Conservation (phyloP, 2,797 vertebrate species). For the Erethizon dorsatum region DNA sequence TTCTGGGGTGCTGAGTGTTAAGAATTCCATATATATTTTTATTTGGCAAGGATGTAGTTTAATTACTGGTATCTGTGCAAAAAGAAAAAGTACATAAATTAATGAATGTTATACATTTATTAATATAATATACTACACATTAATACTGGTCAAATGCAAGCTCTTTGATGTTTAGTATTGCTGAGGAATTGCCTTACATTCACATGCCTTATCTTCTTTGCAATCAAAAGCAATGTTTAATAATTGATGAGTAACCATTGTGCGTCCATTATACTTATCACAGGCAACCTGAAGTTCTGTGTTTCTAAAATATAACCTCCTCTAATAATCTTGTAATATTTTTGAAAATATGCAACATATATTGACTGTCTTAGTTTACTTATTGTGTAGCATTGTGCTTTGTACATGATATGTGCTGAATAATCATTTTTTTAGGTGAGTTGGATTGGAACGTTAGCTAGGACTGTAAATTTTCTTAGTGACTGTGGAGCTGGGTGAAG, state of each 20-base stretch:
- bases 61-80: not conserved
- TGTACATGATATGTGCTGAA: not conserved
- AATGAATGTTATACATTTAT: not conserved
- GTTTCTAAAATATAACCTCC: not conserved
- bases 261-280: not conserved
- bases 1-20: not conserved
- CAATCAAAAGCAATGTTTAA: constrained; percentile 52
- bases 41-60: not conserved
- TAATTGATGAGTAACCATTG: constrained; percentile 12
- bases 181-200: constrained; percentile 29
- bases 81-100: not conserved
- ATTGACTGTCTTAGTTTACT: not conserved
- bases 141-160: not conserved
- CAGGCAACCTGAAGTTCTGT: not conserved
- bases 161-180: not conserved
- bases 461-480: constrained; percentile 3
- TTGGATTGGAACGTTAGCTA: constrained; percentile 51
- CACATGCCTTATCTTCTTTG: not conserved
- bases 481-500: not conserved
- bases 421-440: constrained; percentile 17
- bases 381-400: not conserved
- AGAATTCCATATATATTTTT: not conserved
- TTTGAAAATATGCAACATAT: not conserved
- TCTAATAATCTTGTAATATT: constrained; percentile 19
- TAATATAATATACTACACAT: not conserved